Conservation (phyloP, 2,888 invertebrate species). For the Lamproptera curius region DNA sequence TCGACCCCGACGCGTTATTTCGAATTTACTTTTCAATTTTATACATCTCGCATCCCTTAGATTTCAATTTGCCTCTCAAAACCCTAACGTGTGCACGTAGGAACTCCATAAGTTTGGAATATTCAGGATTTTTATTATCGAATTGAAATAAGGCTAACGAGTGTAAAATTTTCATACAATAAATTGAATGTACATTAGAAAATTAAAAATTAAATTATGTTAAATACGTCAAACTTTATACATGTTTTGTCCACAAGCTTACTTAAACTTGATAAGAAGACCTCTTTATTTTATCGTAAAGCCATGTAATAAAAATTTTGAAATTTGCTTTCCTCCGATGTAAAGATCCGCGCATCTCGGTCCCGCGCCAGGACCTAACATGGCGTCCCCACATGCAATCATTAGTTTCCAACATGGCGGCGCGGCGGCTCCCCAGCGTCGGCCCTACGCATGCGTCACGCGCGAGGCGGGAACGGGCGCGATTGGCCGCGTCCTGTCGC, state of each 20-base stretch:
- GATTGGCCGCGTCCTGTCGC: constrained; percentile 65
- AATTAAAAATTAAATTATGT: too few species aligned
- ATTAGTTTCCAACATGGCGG: constrained; percentile 24
- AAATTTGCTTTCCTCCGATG: neutral
- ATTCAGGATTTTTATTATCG: too few species aligned
- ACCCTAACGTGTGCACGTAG: constrained; percentile 18
- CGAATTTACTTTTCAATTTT: constrained; percentile 24
- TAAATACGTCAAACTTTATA: too few species aligned
- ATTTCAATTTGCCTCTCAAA: constrained; percentile 26
- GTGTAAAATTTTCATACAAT: neutral
- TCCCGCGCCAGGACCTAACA: constrained; percentile 8
- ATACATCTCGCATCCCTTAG: constrained; percentile 27
- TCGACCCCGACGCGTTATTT: constrained; percentile 16
- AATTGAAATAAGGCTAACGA: neutral
- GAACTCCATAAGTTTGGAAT: neutral
- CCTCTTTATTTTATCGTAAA: too few species aligned
- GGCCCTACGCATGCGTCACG: constrained; percentile 28
- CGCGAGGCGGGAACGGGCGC: constrained; percentile 50
- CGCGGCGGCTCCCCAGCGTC: constrained; percentile 4
- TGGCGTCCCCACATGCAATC: constrained; percentile 16
- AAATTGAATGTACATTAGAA: too few species aligned
- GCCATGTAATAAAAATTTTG: too few species aligned
- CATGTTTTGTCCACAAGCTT: too few species aligned
- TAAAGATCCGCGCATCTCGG: neutral
- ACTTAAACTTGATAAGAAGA: too few species aligned